A percentile compares a stretch with the other conserved stretches of the same genome.
Conservation (phyloP, 2,888 invertebrate species). For the Oligia strigilis region DNA sequence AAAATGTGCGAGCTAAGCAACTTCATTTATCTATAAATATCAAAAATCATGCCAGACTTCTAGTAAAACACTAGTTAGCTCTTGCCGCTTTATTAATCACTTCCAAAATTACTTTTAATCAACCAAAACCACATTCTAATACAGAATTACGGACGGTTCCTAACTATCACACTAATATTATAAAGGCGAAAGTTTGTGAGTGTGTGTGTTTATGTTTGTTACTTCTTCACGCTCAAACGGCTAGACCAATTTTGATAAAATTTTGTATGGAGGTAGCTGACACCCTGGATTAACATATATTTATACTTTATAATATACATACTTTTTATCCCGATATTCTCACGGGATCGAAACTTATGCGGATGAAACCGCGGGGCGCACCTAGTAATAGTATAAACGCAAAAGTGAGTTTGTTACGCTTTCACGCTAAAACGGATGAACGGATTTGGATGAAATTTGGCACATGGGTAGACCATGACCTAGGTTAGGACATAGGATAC, state of each 20-base stretch:
- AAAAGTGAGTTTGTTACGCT: neutral
- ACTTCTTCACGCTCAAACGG: neutral
- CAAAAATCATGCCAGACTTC: neutral
- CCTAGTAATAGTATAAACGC: neutral
- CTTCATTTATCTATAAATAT: neutral
- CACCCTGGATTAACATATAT: no score
- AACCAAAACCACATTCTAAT: neutral
- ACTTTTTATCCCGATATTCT: no score
- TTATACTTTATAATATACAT: no score
- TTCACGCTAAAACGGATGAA: neutral
- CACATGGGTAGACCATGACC: neutral
- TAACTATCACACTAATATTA: neutral
- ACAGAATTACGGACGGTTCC: neutral
- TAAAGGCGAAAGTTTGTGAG: neutral
- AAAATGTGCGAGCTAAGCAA: neutral
- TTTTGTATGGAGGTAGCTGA: no score
- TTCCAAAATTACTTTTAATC: neutral
- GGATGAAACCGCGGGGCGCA: no score
- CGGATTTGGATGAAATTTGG: neutral
- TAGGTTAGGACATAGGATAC: neutral
- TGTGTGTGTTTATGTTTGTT: no score
- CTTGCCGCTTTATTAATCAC: neutral
- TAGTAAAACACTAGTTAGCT: constrained; percentile 1
- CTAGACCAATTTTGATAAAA: no score
- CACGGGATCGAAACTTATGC: no score